These are phyloP conservation scores for Crocodylus rhombifer DNA, from an alignment of 2,797 vertebrate species.

Conservation along the genomic window DNA sequence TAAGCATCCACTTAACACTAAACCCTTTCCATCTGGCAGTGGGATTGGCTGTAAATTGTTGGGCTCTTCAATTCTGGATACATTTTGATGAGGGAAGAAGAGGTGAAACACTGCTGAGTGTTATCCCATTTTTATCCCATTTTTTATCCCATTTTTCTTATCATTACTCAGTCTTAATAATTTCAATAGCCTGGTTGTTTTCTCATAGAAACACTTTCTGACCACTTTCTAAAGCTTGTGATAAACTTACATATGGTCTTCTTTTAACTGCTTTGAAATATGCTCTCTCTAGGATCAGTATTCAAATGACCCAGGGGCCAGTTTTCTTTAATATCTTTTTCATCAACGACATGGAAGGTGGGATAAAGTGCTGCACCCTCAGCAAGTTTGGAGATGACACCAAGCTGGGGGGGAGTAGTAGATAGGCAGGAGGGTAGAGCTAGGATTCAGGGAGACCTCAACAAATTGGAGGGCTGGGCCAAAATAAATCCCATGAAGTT, in stretches of 20 bases:
- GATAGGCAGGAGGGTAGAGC: too few relatives aligned
- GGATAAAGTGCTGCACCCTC: too few relatives aligned
- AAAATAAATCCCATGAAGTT: too few relatives aligned
- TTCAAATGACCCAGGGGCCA: not conserved
- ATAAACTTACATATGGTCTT: not conserved
- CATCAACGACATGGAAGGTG: conserved; percentile 9
- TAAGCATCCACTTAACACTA: conserved; percentile 45
- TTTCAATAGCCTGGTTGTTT: not conserved
- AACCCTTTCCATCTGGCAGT: conserved; percentile 37
- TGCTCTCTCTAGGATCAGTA: conserved; percentile 22
- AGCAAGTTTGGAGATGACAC: too few relatives aligned
- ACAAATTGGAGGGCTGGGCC: too few relatives aligned
- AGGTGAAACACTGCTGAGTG: conserved; percentile 62
- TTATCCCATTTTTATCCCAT: conserved; percentile 24
- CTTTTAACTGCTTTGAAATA: conserved; percentile 8
- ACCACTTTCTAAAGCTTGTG: conserved; percentile 11
- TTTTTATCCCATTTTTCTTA: conserved; percentile 40
- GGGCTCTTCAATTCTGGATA: conserved; percentile 53
- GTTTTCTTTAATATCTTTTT: not conserved
- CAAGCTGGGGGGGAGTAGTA: too few relatives aligned
- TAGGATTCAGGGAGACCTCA: too few relatives aligned
- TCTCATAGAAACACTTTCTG: conserved; percentile 30
- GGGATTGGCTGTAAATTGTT: not conserved
- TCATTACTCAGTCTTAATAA: not conserved
- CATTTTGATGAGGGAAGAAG: conserved; percentile 50